Conservation (phyloP, 2,113 vertebrate genomes). For the Onychostruthus taczanowskii region DNA sequence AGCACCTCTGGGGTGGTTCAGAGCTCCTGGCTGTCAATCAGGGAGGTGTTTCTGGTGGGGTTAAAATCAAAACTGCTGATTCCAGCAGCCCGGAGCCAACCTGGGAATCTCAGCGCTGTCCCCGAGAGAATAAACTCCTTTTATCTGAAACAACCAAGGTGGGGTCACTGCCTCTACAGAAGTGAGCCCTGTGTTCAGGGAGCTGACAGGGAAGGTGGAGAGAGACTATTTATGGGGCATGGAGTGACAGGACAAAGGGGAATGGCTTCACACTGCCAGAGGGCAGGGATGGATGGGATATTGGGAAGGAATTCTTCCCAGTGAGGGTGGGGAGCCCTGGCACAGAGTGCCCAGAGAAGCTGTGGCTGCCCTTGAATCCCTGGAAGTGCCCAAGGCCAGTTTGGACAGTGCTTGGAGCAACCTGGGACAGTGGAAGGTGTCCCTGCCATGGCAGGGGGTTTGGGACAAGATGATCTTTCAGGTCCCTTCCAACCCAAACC, state of each 20-base stretch:
- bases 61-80: not conserved
- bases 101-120: not conserved
- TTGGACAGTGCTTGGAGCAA: rapidly evolving
- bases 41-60: not conserved
- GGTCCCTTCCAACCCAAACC: not conserved
- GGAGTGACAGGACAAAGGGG: not conserved
- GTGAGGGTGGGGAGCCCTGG: rapidly evolving
- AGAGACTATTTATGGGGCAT: not conserved
- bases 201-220: not conserved
- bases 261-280: not conserved
- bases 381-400: not conserved
- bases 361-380: not conserved
- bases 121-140: not conserved
- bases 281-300: rapidly evolving
- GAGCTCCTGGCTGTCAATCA: not conserved
- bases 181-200: rapidly evolving
- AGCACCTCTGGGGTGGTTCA: not conserved
- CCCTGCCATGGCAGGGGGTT: not conserved
- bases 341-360: not conserved
- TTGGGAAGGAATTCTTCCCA: not conserved
- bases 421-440: rapidly evolving
- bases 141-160: not conserved
- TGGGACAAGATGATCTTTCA: rapidly evolving
- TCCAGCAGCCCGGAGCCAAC: not conserved
- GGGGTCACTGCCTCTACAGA: not conserved